Evolutionary conservation across 1,140 invertebrate genomes (phyloP).

Genomic region (Elymnias hypermnestra): DNA sequence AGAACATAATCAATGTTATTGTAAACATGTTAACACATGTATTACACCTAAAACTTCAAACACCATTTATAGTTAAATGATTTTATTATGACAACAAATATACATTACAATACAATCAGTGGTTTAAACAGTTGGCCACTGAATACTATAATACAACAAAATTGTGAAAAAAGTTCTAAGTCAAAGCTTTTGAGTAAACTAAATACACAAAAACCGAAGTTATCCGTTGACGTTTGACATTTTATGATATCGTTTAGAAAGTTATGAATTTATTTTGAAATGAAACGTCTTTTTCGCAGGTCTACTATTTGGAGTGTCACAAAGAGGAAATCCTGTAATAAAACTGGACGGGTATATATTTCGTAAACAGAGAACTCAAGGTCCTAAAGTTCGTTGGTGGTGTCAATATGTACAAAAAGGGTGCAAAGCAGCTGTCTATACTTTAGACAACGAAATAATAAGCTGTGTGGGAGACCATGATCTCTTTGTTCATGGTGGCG

Average conservation of each 20-base stretch:
- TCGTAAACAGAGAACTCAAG: conserved; percentile 12
- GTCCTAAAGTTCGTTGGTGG: conserved; percentile 15
- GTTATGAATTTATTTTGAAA: too few relatives aligned
- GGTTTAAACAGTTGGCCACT: too few relatives aligned
- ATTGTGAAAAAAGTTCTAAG: too few relatives aligned
- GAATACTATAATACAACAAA: too few relatives aligned
- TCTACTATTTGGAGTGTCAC: conserved; percentile 11
- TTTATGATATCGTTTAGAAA: too few relatives aligned
- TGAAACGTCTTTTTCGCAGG: too few relatives aligned
- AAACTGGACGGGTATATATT: conserved; percentile 16
- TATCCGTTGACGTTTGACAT: too few relatives aligned
- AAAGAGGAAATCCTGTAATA: conserved; percentile 23
- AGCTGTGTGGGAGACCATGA: conserved; percentile 7
- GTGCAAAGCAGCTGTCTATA: conserved; percentile 24
- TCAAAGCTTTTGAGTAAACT: too few relatives aligned
- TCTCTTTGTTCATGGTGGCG: background rate
- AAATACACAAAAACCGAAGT: too few relatives aligned
- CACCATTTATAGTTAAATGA: background rate
- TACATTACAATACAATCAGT: background rate
- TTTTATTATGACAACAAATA: too few relatives aligned
- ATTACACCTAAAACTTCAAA: background rate
- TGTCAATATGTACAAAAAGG: conserved; percentile 15
- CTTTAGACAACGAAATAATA: conserved; percentile 13
- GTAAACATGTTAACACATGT: conserved; percentile 1
- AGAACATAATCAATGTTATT: conserved; percentile 18